Base-by-base conservation (phyloP, 30 jellyfish, hydroid and myxozoan genomes). In the Haliclystus octoradiatus region DNA sequence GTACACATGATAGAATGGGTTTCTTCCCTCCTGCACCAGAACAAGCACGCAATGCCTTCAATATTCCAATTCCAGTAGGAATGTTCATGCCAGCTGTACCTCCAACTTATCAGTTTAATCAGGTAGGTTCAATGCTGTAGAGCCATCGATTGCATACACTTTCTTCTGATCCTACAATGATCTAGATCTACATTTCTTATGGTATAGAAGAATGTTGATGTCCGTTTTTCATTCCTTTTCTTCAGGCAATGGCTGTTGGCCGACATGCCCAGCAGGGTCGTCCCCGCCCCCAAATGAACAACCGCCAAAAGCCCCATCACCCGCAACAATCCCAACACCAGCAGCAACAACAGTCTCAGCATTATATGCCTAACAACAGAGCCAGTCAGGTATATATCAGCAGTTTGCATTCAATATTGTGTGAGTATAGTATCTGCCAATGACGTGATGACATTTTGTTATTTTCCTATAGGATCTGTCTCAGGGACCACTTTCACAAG, bases 11-110 rank as follows among this genome's bases (percentile, higher is more conserved):
- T 68, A 92, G 97, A 0, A 88, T 88, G 97, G 84, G 86, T 25
- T 88, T 88, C 76, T 88, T 88, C 46, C 97, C 97, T 14, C 83
- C 97, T 32, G 97, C 93, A n/a, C 97, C 97, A 19, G 97, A 88
- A 63, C 97, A 88, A 68, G 97, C 97, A 26, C 80, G 97, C 62
- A 88, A 88, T 66, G 90, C 94, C 12, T 88, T 88, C 72, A 88
- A 88, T 61, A 75, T 88, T 57, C 97, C 97, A 5, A 82, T 88
- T 2, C 97, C 97, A 26, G 95, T 80, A 51, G 97, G 97, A 3
- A 88, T 88, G 97, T 88, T 88, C 64, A 75, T 80, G 73, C 92
- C 97, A 3, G 80, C 94, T 28, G 79, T 88, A 84, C 97, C 97
- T 1, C 97, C 83, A 0, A 85, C 97, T 1, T 88, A 82, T 77